Conservation (phyloP, 1,140 invertebrate species). For the Drosophila kepulauana region DNA sequence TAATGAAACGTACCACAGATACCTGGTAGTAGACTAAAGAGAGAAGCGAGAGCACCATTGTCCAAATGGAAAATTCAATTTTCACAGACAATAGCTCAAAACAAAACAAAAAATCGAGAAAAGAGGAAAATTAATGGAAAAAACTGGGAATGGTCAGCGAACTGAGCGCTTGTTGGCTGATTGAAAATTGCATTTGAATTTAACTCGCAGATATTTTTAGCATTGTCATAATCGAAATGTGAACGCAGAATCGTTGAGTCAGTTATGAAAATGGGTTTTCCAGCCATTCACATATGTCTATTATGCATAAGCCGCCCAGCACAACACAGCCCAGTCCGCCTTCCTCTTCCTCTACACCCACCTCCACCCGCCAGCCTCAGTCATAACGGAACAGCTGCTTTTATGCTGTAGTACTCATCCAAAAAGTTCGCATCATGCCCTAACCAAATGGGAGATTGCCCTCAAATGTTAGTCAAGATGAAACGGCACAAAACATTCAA, state of each 20-base stretch:
- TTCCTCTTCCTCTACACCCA: neutral
- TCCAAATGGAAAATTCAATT: slow-evolving; percentile 69
- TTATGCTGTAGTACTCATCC: slow-evolving; percentile 58
- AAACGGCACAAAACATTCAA: slow-evolving; percentile 13
- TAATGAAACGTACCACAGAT: slow-evolving; percentile 15
- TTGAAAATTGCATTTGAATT: slow-evolving; percentile 68
- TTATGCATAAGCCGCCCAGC: slow-evolving; percentile 65
- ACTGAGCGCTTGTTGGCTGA: slow-evolving; percentile 30
- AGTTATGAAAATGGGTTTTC: slow-evolving; percentile 76
- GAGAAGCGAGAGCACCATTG: slow-evolving; percentile 27
- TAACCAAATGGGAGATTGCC: slow-evolving; percentile 22
- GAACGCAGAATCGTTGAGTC: slow-evolving; percentile 51
- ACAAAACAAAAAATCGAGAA: slow-evolving; percentile 1
- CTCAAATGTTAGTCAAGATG: slow-evolving; percentile 12
- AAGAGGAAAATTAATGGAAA: slow-evolving; percentile 13
- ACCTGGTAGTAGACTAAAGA: neutral
- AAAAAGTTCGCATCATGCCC: slow-evolving; percentile 70
- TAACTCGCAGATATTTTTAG: slow-evolving; percentile 69
- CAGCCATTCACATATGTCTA: slow-evolving; percentile 60
- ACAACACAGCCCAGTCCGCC: neutral
- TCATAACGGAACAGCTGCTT: slow-evolving; percentile 69
- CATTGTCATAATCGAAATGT: slow-evolving; percentile 68
- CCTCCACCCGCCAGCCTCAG: neutral
- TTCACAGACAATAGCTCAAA: slow-evolving; percentile 55
- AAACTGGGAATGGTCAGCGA: slow-evolving; percentile 29